Conservation (phyloP, 2,888 invertebrate species). For the Nasonovia ribisnigri region DNA sequence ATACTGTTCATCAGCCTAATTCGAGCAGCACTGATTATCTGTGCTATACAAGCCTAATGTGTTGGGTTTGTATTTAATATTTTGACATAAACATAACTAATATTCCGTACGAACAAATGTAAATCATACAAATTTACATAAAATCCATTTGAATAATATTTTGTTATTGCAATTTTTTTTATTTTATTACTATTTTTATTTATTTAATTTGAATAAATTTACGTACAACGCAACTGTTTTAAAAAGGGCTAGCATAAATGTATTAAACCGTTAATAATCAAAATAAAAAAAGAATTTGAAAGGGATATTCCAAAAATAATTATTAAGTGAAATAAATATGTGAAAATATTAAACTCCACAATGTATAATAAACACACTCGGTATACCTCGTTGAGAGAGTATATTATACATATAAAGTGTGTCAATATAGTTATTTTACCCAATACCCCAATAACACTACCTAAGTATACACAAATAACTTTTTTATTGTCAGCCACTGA, state of each 20-base stretch:
- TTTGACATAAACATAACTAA: background rate
- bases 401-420: background rate
- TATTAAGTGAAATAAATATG: background rate
- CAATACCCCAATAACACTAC: background rate
- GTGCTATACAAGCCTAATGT: background rate
- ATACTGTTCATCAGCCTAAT: background rate
- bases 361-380: background rate
- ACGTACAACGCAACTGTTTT: background rate
- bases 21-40: background rate
- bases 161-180: background rate
- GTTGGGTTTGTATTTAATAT: background rate
- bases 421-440: background rate
- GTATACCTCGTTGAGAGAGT: background rate
- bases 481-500: background rate
- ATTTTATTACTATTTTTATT: background rate
- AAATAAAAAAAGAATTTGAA: too few species aligned
- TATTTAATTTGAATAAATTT: background rate
- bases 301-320: background rate
- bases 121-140: background rate
- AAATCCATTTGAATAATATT: background rate
- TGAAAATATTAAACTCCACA: background rate
- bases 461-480: background rate
- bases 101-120: background rate
- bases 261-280: background rate
- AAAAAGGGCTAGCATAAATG: background rate